Conservation (phyloP, 1,140 invertebrate species). For the Diorhabda sublineata region DNA sequence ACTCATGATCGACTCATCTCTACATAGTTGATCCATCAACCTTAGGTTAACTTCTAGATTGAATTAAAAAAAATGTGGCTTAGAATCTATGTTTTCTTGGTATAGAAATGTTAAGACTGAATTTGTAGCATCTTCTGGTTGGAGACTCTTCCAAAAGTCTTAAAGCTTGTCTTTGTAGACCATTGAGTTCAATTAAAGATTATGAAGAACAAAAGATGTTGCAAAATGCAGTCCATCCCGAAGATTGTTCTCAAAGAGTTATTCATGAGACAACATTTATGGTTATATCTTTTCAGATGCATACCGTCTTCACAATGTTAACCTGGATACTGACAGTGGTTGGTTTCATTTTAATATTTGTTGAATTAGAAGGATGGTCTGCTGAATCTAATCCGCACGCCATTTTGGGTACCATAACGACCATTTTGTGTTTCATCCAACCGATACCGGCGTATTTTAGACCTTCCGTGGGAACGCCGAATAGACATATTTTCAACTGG, state of each 20-base stretch:
- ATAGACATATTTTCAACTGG: conserved; percentile 90
- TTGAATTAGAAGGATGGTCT: conserved; percentile 76
- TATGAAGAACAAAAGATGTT: too few species aligned
- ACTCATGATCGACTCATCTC: too few species aligned
- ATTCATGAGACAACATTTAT: background rate
- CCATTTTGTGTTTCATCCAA: conserved; percentile 79
- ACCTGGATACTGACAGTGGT: conserved; percentile 74
- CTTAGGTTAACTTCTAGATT: too few species aligned
- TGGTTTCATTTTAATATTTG: conserved; percentile 78
- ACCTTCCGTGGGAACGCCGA: conserved; percentile 75
- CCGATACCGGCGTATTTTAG: conserved; percentile 81
- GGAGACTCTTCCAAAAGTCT: too few species aligned
- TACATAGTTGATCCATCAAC: too few species aligned
- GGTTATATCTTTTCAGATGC: conserved; percentile 60
- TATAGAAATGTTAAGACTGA: too few species aligned
- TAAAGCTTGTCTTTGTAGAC: background rate
- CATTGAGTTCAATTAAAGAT: background rate
- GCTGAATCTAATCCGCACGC: conserved; percentile 72
- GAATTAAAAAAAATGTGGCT: too few species aligned
- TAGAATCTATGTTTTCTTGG: too few species aligned
- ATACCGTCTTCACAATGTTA: conserved; percentile 78
- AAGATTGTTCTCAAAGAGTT: too few species aligned
- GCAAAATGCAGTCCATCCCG: too few species aligned
- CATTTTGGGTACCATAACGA: conserved; percentile 71
- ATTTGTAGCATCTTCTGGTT: too few species aligned